phyloP scores from a whole-genome alignment of 2,113 vertebrate genomes.

The Symphodus melops region DNA sequence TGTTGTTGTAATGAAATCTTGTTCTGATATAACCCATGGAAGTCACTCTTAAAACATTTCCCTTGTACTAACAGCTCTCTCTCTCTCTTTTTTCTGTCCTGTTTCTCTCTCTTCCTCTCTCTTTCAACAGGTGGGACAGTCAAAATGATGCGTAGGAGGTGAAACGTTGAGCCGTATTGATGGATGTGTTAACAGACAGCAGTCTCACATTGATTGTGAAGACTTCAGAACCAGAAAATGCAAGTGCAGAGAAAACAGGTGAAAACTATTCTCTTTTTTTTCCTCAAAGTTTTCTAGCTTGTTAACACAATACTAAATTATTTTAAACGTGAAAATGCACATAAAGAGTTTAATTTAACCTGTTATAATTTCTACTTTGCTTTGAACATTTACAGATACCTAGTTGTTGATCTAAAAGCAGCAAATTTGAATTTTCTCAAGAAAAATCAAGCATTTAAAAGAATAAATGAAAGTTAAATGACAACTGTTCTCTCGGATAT shows the following conservation, averaged over 20 bases:
- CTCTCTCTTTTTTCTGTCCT: constrained; percentile 28
- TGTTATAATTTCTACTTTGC: background rate
- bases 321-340: constrained; percentile 4
- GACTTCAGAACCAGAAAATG: constrained; percentile 89
- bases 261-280: constrained; percentile 25
- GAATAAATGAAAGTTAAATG: constrained; percentile 52
- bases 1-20: constrained; percentile 50
- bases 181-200: constrained; percentile 96
- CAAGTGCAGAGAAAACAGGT: constrained; percentile 91
- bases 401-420: constrained; percentile 16
- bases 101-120: constrained; percentile 39
- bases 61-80: constrained; percentile 24
- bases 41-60: constrained; percentile 13
- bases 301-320: background rate
- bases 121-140: constrained; percentile 87
- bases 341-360: background rate
- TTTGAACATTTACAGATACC: constrained; percentile 19
- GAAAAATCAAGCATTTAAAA: constrained; percentile 36
- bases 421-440: constrained; percentile 2
- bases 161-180: constrained; percentile 90
- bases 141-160: constrained; percentile 90
- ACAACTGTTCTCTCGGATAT: constrained; percentile 23
- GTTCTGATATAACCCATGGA: background rate
- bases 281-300: background rate
- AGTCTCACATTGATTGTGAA: constrained; percentile 90